Base-by-base conservation (phyloP, 2,113 vertebrate genomes). In the Thamnaconus septentrionalis region DNA sequence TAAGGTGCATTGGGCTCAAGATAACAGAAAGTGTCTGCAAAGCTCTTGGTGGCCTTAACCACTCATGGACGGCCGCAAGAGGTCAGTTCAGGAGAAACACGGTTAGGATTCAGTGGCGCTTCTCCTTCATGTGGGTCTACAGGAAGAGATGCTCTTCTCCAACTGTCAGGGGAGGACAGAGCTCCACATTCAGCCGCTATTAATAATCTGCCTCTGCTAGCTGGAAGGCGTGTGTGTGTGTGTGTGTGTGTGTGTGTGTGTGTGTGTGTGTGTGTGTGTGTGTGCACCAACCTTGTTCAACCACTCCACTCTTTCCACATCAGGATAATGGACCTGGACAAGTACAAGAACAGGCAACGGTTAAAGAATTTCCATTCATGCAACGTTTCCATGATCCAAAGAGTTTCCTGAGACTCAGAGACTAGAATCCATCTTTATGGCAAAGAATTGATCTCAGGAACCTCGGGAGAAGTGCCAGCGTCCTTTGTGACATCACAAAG, bases 221-320 rank as follows among this genome's bases (percentile, higher is more conserved):
- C 59, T 51, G 41, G 59, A 51, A 31, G 9, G 57, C 53, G 18
- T 31, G 18, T 31, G 18, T 31, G 18, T 31, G 18, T 31, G 18
- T 31, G 18, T 31, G 18, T 31, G 18, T 31, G 18, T 31, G 18
- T 31, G 18, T 31, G 18, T 31, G 18, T 31, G 18, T 31, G 18
- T 31, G 18, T 31, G 18, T 31, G 8, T 48, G 5, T 8, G 47
- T n/a, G 3, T 52, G 50, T 52, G 2, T 51, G 50, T 52, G 11
- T 52, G 50, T 52, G 50, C 6, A 31, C 6, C 5, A 9, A 98
- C 97, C 95, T 98, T 98, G 89, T 98, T 98, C 73, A 98, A 90
- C 97, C 97, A 98, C 87, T 98, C 96, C 85, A 96, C 96, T 81
- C 97, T 89, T 75, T 98, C 97, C 43, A 96, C 95, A 77, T 98